These are phyloP conservation scores for Anser cygnoides DNA, from an alignment of 2,113 vertebrate genomes.

Conservation along the genomic window DNA sequence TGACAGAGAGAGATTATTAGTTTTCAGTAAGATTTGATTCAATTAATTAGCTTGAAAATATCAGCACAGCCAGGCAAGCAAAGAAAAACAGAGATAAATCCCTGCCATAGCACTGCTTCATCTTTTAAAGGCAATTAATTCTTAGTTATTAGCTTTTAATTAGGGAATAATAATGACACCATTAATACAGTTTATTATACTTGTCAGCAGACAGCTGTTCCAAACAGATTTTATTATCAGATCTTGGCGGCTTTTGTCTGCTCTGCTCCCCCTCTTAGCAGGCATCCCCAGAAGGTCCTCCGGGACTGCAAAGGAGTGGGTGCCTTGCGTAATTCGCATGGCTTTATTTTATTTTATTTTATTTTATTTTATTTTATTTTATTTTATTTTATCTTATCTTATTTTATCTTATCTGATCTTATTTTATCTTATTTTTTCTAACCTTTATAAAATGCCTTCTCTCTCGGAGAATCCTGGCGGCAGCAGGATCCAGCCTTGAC, in stretches of 20 bases:
- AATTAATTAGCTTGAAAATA: slow-evolving; percentile 77
- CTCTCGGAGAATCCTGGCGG: background rate
- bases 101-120: slow-evolving; percentile 65
- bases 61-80: slow-evolving; percentile 71
- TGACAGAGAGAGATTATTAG: slow-evolving; percentile 52
- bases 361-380: too few relatives aligned
- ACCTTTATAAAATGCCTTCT: background rate
- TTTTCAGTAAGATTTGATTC: slow-evolving; percentile 72
- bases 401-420: too few relatives aligned
- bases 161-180: slow-evolving; percentile 80
- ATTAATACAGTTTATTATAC: slow-evolving; percentile 78
- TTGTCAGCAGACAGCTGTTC: slow-evolving; percentile 81
- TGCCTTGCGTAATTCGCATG: fast-evolving
- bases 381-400: too few relatives aligned
- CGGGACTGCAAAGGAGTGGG: background rate
- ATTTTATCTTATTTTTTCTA: too few relatives aligned
- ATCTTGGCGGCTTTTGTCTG: background rate
- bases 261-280: too few relatives aligned
- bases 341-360: background rate
- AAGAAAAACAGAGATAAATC: slow-evolving; percentile 79
- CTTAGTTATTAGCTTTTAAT: slow-evolving; percentile 84
- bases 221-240: slow-evolving; percentile 65
- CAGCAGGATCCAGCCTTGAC: background rate
- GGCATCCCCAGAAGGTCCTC: background rate
- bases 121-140: slow-evolving; percentile 84